Conservation (phyloP, 1,140 invertebrate species). For the Epicauta chinensis region DNA sequence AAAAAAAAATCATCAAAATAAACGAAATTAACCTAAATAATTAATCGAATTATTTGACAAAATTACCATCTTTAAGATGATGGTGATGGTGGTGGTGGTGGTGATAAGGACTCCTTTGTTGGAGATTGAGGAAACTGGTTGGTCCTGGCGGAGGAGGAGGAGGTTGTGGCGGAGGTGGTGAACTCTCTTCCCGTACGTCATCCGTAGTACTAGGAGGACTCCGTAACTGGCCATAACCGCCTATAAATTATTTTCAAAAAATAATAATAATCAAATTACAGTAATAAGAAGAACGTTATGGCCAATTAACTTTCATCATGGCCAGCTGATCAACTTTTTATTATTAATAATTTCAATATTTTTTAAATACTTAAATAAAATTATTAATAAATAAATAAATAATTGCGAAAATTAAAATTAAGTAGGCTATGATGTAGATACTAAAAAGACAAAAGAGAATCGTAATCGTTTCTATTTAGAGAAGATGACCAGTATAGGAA, state of each 20-base stretch:
- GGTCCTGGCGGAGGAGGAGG: constrained; percentile 43
- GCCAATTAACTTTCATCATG: background rate
- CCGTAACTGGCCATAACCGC: constrained; percentile 50
- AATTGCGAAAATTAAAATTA: too few relatives aligned
- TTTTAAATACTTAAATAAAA: background rate
- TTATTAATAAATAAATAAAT: background rate
- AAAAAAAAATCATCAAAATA: constrained; percentile 3
- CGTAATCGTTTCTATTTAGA: background rate
- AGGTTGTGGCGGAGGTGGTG: constrained; percentile 46
- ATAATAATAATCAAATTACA: background rate
- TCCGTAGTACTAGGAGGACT: constrained; percentile 49
- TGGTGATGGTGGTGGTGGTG: constrained; percentile 9
- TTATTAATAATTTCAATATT: background rate
- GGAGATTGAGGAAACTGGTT: constrained; percentile 26
- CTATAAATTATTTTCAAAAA: constrained; percentile 32
- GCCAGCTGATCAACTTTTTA: background rate
- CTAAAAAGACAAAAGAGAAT: too few relatives aligned
- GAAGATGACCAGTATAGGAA: constrained; percentile 6
- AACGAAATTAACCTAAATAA: too few relatives aligned
- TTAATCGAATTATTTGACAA: background rate
- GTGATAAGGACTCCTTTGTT: constrained; percentile 36
- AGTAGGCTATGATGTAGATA: too few relatives aligned
- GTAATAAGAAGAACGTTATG: background rate
- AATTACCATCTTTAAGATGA: constrained; percentile 40
- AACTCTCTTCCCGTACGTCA: constrained; percentile 47